Evolutionary conservation across 1,140 invertebrate species (phyloP).

Genomic region (Rhagoletis zephyria): DNA sequence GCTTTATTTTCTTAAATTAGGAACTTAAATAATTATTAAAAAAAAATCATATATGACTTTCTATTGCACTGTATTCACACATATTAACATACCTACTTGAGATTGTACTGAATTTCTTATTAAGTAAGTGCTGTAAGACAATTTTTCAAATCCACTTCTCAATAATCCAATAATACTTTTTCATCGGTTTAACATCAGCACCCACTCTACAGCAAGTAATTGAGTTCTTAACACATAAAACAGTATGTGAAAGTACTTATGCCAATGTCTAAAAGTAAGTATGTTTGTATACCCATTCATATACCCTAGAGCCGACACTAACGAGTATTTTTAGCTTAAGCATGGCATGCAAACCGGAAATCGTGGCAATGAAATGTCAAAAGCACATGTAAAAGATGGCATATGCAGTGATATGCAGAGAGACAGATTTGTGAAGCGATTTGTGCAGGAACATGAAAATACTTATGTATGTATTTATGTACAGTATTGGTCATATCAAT

Average conservation of each 20-base stretch:
- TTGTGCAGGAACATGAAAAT: no score
- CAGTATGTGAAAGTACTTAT: background rate
- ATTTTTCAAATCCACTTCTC: background rate
- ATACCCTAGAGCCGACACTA: background rate
- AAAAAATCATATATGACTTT: no score
- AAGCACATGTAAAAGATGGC: constrained; percentile 1
- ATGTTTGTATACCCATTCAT: background rate
- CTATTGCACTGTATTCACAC: no score
- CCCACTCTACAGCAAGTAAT: background rate
- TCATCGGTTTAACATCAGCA: background rate
- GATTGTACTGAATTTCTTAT: no score
- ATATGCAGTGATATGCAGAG: background rate
- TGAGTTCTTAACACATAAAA: background rate
- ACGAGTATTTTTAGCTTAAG: background rate
- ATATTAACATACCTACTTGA: no score
- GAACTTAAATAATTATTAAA: no score
- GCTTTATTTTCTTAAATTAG: no score
- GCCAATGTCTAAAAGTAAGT: background rate
- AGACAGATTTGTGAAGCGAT: no score
- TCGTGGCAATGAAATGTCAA: constrained; percentile 49
- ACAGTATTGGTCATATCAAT: no score
- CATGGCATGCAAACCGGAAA: constrained; percentile 13
- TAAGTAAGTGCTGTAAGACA: background rate
- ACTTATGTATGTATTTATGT: no score
- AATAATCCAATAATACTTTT: background rate